Evolutionary conservation across 2,113 vertebrate genomes (phyloP).

Genomic region (Lepisosteus oculatus): DNA sequence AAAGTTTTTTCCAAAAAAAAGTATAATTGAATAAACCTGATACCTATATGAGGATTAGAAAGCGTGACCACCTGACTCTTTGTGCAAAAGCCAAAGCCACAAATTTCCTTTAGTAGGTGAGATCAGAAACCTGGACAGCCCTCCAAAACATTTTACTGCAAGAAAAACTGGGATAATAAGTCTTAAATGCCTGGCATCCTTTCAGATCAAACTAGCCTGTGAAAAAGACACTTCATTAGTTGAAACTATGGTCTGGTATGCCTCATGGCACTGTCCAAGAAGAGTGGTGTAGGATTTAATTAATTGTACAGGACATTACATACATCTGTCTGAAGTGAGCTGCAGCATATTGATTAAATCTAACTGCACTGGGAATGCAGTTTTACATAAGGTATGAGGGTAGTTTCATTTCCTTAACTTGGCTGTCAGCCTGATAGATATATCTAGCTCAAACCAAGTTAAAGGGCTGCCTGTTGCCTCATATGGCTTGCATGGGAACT

Average conservation of each 20-base stretch:
- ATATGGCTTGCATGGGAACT: slow-evolving; percentile 60
- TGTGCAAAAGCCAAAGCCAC: no score
- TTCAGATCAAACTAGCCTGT: neutral
- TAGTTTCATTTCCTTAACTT: slow-evolving; percentile 52
- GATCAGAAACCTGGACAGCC: neutral
- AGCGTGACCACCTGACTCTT: no score
- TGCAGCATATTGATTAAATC: slow-evolving; percentile 53
- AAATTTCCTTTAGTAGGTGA: no score
- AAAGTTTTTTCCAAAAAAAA: no score
- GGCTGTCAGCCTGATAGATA: slow-evolving; percentile 44
- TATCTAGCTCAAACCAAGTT: slow-evolving; percentile 50
- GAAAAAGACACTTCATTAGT: slow-evolving; percentile 10
- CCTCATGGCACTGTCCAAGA: neutral
- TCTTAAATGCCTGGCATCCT: neutral
- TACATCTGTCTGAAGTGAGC: slow-evolving; percentile 34
- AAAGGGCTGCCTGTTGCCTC: slow-evolving; percentile 52
- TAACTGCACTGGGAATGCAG: slow-evolving; percentile 53
- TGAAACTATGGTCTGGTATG: neutral
- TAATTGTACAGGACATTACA: neutral
- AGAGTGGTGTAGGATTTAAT: neutral
- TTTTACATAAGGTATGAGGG: slow-evolving; percentile 56
- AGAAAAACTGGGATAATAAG: slow-evolving; percentile 7
- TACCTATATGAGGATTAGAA: no score
- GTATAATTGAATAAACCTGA: no score
- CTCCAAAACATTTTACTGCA: neutral